Evolutionary conservation across 2,888 invertebrate species (phyloP).

Genomic region (Drosophila leonis): DNA sequence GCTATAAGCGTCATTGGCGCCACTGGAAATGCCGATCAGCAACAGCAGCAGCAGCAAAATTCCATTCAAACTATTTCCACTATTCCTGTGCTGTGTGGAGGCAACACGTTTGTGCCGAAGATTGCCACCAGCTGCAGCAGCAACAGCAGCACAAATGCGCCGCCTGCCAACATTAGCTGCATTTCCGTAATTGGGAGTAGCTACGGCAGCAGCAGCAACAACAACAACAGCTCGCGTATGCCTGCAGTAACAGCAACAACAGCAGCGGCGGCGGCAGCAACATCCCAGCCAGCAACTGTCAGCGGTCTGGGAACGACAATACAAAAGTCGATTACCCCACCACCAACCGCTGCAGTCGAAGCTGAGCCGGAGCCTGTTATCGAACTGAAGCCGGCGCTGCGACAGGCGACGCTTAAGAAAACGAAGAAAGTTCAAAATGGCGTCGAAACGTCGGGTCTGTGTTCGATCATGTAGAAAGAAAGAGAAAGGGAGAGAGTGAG

Average conservation of each 20-base stretch:
- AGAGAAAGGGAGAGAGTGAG: background rate
- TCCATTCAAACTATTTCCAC: constrained; percentile 82
- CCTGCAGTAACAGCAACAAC: constrained; percentile 29
- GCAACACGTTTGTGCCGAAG: constrained; percentile 75
- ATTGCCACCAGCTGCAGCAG: constrained; percentile 58
- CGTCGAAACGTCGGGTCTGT: constrained; percentile 93
- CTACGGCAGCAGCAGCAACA: constrained; percentile 65
- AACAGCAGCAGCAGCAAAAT: constrained; percentile 46
- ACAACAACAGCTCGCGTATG: constrained; percentile 24
- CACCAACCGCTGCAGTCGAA: constrained; percentile 53
- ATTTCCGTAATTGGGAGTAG: constrained; percentile 84
- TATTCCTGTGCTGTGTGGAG: constrained; percentile 84
- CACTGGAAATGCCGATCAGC: constrained; percentile 44
- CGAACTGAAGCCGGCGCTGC: constrained; percentile 89
- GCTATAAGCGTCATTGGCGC: constrained; percentile 72
- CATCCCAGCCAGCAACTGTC: constrained; percentile 42
- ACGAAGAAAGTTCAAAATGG: constrained; percentile 91
- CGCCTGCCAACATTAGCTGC: constrained; percentile 76
- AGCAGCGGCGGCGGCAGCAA: constrained; percentile 25
- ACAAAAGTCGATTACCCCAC: constrained; percentile 50
- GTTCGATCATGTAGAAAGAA: constrained; percentile 91
- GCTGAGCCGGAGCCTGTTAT: constrained; percentile 74
- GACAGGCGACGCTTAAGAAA: constrained; percentile 89
- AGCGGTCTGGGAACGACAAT: constrained; percentile 16
- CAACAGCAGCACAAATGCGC: constrained; percentile 44